Conservation (phyloP, 2,888 invertebrate species). For the Pterobdella sp. region DNA sequence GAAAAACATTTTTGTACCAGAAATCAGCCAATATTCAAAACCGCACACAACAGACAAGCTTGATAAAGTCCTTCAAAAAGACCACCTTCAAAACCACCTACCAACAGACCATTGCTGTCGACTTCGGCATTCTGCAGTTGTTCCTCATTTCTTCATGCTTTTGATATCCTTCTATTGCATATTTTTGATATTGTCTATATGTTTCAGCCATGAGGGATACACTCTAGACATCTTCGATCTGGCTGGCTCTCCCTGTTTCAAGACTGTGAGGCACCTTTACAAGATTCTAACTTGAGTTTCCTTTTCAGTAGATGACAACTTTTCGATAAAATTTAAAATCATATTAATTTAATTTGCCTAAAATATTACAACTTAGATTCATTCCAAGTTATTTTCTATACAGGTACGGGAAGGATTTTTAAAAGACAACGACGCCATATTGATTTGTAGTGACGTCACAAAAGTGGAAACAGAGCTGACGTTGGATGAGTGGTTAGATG, state of each 20-base stretch:
- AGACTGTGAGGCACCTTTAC: background rate
- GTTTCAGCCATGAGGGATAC: too few species aligned
- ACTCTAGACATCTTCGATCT: background rate
- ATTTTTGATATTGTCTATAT: too few species aligned
- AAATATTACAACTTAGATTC: too few species aligned
- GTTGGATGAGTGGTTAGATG: conserved; percentile 9
- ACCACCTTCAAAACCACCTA: background rate
- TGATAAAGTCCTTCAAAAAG: background rate
- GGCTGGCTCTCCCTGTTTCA: background rate
- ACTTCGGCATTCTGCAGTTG: background rate
- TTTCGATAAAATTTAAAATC: background rate
- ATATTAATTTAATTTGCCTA: background rate
- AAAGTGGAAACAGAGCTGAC: background rate
- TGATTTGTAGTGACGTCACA: conserved; percentile 11
- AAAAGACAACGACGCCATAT: background rate
- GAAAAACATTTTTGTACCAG: background rate
- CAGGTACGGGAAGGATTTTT: background rate
- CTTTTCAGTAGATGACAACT: too few species aligned
- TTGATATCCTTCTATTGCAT: too few species aligned
- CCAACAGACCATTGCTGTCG: background rate
- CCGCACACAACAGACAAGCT: background rate
- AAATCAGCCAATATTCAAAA: too few species aligned
- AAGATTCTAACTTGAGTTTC: background rate
- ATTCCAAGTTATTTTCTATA: too few species aligned
- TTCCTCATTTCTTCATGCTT: too few species aligned